Conservation (phyloP, 2,797 vertebrate species). For the Xenentodon cancila region DNA sequence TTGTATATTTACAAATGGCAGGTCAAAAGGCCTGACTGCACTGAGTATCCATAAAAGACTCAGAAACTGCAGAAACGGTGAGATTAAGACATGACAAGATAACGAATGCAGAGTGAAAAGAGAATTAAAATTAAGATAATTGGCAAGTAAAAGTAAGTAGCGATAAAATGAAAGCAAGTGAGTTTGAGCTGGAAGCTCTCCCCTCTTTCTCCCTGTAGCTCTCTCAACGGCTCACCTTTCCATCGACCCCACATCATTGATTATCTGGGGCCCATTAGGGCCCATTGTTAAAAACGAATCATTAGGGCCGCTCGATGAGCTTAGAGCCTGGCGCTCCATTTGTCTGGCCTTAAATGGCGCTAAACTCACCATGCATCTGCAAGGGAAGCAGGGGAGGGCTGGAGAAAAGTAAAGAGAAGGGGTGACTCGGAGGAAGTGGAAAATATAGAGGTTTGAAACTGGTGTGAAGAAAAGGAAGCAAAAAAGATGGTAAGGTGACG, state of each 20-base stretch:
- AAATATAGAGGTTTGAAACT: constrained; percentile 51
- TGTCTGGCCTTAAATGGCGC: constrained; percentile 93
- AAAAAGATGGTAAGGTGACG: constrained; percentile 46
- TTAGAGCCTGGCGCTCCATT: constrained; percentile 90
- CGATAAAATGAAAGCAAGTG: constrained; percentile 54
- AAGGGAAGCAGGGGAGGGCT: constrained; percentile 81
- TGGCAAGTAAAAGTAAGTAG: constrained; percentile 15
- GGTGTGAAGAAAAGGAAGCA: constrained; percentile 45
- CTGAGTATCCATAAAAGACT: constrained; percentile 23
- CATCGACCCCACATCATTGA: constrained; percentile 94
- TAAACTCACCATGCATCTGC: constrained; percentile 88
- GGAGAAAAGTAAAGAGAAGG: constrained; percentile 37
- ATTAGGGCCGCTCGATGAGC: constrained; percentile 92
- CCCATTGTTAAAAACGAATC: constrained; percentile 98
- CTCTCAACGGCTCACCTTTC: constrained; percentile 84
- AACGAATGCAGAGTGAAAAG: constrained; percentile 4
- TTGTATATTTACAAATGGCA: not conserved
- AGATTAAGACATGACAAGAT: too few species aligned
- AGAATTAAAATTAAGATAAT: constrained; percentile 47
- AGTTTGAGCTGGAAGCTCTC: constrained; percentile 75
- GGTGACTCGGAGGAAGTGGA: constrained; percentile 25
- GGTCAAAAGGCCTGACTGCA: constrained; percentile 22
- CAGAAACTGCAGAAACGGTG: constrained; percentile 12
- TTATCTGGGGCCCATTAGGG: constrained; percentile 96
- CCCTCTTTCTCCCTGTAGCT: constrained; percentile 57